Evolutionary conservation across 2,888 invertebrate genomes (phyloP).

Genomic region (Dusona sp.): DNA sequence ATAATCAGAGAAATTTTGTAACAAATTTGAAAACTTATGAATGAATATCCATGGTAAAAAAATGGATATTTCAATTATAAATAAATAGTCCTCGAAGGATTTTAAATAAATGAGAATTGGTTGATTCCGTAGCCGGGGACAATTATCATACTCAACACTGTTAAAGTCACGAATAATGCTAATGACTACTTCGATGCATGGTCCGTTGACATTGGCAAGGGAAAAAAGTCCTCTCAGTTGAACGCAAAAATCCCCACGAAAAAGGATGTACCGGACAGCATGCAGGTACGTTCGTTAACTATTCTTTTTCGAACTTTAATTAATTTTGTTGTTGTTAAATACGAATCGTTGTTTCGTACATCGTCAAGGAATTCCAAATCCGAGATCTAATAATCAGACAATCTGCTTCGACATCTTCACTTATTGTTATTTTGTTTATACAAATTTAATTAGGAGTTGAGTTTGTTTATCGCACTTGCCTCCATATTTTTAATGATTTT

Average conservation of each 20-base stretch:
- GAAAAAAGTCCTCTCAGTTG: conserved; percentile 31
- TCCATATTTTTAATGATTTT: too few relatives aligned
- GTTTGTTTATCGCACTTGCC: too few relatives aligned
- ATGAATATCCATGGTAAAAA: neutral
- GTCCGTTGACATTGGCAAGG: neutral
- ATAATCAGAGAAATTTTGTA: too few relatives aligned
- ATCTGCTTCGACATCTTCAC: neutral
- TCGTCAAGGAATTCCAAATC: too few relatives aligned
- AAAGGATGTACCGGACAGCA: conserved; percentile 33
- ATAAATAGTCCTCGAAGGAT: too few relatives aligned
- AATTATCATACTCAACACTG: neutral
- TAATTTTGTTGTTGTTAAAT: too few relatives aligned
- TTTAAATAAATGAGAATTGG: neutral
- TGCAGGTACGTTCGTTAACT: conserved; percentile 35
- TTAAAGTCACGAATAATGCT: neutral
- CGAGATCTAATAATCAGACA: too few relatives aligned
- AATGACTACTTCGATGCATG: conserved; percentile 37
- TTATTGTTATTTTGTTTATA: neutral
- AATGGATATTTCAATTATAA: neutral
- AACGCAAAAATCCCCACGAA: conserved; percentile 35
- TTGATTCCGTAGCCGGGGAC: conserved; percentile 19
- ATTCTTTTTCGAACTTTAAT: neutral
- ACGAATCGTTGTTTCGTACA: too few relatives aligned
- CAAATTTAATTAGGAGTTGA: neutral
- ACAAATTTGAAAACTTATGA: neutral